Evolutionary conservation across 2,113 vertebrate genomes (phyloP).

Genomic region (Oryzias woworae): DNA sequence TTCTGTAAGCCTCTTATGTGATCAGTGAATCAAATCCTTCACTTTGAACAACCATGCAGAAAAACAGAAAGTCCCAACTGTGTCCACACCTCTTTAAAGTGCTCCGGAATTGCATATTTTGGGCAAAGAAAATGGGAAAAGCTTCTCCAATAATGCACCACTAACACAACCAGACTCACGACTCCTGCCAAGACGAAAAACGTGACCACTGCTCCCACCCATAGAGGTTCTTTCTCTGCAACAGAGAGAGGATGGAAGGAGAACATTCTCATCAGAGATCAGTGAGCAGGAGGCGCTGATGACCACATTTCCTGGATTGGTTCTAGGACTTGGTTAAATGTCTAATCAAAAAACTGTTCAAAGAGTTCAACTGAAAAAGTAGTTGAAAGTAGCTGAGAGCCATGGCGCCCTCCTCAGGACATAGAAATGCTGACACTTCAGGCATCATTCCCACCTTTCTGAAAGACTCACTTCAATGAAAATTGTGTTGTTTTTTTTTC

Average conservation of each 20-base stretch:
- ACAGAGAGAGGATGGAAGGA: background rate
- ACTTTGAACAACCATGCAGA: no score
- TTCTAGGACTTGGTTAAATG: background rate
- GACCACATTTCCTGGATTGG: no score
- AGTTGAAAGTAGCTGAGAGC: background rate
- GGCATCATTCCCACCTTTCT: no score
- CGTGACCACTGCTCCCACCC: conserved; percentile 42
- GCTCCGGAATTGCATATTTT: conserved; percentile 43
- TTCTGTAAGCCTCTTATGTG: no score
- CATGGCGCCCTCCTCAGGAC: no score
- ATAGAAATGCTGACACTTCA: no score
- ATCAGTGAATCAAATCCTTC: no score
- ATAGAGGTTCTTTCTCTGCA: conserved; percentile 38
- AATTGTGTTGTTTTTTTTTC: no score
- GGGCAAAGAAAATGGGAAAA: conserved; percentile 56
- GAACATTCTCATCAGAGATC: background rate
- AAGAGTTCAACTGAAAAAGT: background rate
- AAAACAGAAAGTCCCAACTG: no score
- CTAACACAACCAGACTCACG: conserved; percentile 25
- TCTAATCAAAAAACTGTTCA: background rate
- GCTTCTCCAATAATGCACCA: conserved; percentile 32
- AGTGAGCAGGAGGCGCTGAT: no score
- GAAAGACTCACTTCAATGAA: no score
- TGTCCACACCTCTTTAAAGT: conserved; percentile 55
- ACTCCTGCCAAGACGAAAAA: conserved; percentile 7